These are phyloP conservation scores for Athrips mouffetella DNA, from an alignment of 2,888 invertebrate species.

Conservation along the genomic window DNA sequence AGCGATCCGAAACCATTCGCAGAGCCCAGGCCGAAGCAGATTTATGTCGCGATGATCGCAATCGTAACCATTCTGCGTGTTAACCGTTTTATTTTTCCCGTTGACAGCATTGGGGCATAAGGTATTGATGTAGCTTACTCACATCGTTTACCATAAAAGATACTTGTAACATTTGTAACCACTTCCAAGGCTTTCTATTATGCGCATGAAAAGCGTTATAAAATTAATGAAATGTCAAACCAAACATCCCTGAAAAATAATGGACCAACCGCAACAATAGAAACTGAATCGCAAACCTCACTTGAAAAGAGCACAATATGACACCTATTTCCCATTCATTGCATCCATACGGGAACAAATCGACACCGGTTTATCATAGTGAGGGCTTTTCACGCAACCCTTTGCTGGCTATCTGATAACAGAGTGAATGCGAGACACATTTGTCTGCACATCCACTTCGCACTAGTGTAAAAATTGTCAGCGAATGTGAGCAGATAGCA, in stretches of 20 bases:
- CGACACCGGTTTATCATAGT: constrained; percentile 65
- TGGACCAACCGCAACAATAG: no score
- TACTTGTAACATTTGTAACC: no score
- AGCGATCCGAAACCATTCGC: not conserved
- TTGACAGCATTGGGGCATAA: constrained; percentile 36
- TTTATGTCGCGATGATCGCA: constrained; percentile 75
- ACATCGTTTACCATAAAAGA: not conserved
- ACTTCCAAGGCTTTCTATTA: no score
- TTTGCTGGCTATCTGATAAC: constrained; percentile 71
- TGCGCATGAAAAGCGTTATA: not conserved
- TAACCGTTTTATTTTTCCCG: constrained; percentile 60
- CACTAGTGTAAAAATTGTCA: constrained; percentile 76
- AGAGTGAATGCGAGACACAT: constrained; percentile 67
- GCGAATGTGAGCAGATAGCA: constrained; percentile 67
- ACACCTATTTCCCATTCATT: constrained; percentile 69
- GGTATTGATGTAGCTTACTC: constrained; percentile 43
- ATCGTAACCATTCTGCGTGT: constrained; percentile 69
- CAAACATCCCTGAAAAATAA: no score
- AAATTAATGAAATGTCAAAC: not conserved
- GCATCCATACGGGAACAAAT: constrained; percentile 65
- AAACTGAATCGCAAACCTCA: constrained; percentile 31
- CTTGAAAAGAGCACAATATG: constrained; percentile 51
- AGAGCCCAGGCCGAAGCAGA: constrained; percentile 67
- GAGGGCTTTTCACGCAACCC: constrained; percentile 67
- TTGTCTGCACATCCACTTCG: constrained; percentile 68